Base-by-base conservation (phyloP, 2,797 vertebrate species). In the Pelobates cultripes region DNA sequence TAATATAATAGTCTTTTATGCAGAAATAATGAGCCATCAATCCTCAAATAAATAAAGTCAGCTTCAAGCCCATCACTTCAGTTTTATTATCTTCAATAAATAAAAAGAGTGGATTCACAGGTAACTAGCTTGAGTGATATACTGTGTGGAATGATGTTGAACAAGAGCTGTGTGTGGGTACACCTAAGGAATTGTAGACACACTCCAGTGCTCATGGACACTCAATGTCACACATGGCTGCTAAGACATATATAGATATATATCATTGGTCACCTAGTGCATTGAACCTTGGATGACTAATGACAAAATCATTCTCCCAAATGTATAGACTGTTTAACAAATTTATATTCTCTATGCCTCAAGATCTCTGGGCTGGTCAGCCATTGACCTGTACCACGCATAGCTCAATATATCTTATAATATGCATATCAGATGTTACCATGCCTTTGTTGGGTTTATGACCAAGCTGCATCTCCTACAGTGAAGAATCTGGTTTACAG, bases 221-320 rank as follows among this genome's bases (percentile, higher is more conserved):
- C 28, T 44, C 70, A 74, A 47, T 53, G 79, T 74, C 42, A 80
- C 79, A 80, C 79, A 74, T 80, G 79, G 64, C 42, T 80, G 72
- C 40, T 55, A 43, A 14, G 44, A 41, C 53, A 57, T 71, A 45
- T 53, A 60, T 51, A 68, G 10, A 73, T 64, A 74, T 80, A 80
- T 68, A 75, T 80, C 79, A 80, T 44, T 41, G 72, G 79, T 57
- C 64, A 75, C 45, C 63, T 72, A 64, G 61, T 28, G 61, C 61
- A 40, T 14, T 64, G 61, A 64, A 64, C 67, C 79, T 69, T 7
- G 17, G 78, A 28, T 73, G 79, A 80, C 51, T 75, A 72, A 61
- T 74, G 72, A 68, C 79, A 80, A 64, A 6, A 64, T 64, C 5
- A 3, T 41, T 4, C 5, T 40, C 68, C 72, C 74, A 53, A 72